Base-by-base conservation (phyloP, 1,140 invertebrate species). In the Notospermus geniculatus region DNA sequence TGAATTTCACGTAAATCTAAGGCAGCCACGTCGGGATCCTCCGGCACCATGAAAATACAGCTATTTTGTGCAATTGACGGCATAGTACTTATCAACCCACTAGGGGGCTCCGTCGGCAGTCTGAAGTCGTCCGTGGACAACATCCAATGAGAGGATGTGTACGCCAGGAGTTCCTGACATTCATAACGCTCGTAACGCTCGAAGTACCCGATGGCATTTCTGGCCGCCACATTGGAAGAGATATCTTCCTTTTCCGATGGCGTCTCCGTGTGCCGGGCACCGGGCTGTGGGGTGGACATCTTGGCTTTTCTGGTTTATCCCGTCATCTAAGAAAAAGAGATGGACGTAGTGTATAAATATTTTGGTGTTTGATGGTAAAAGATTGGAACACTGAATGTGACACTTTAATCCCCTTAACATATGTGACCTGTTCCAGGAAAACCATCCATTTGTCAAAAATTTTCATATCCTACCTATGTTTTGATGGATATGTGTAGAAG, bases 181-280 rank as follows among this genome's bases (percentile, higher is more conserved):
- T 81, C 78, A 66, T 77, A 78, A n/a, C 72, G 69, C 11, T 80
- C 78, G 69, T 63, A 78, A 45, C 72, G 74, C 50, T 81, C 75
- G 63, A 78, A 73, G 54, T 67, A 75, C 28, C 61, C 68, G 0
- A 66, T 29, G 13, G 70, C 69, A 54, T 70, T 67, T 52, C 68
- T 54, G 11, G n/a, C 39, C 5, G 46, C 46, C 9, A 27, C 9
- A n/a, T 19, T 23, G 19, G 46, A 50, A n/a, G 46, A 23, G 46
- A 50, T 50, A n/a, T 50, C 46, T 27, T 50, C 46, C n/a, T 50
- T 50, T n/a, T 50, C 46, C 19, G 46, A 50, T 27, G 46, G 19
- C 9, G 46, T 50, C 9, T 50, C 46, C 4, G 46, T 50, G 25
- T 50, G n/a, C 46, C 25, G 46, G n/a, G 9, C 46, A 27, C n/a